Evolutionary conservation across 2,797 vertebrate genomes (phyloP).

Genomic region (Tolypeutes matacus): DNA sequence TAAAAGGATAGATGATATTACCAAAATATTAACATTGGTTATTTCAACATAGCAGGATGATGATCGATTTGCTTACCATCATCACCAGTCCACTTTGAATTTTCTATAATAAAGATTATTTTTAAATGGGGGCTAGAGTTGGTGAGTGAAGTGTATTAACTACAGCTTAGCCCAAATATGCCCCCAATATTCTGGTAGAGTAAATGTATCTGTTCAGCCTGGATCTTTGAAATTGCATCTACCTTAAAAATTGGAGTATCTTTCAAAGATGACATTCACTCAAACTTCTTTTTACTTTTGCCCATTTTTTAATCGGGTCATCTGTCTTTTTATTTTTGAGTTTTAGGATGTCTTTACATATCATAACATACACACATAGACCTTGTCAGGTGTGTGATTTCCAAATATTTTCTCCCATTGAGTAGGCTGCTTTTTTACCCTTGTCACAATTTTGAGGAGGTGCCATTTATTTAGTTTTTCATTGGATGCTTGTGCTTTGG

Average conservation of each 20-base stretch:
- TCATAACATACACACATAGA: too few species aligned
- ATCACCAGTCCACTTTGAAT: neutral
- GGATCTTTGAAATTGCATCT: neutral
- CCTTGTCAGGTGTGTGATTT: too few species aligned
- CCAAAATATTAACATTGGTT: constrained; percentile 79
- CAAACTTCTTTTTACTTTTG: neutral
- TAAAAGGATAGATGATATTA: constrained; percentile 77
- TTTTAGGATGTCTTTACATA: too few species aligned
- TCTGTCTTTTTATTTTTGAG: too few species aligned
- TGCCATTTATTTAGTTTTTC: too few species aligned
- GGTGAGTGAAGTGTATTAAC: neutral
- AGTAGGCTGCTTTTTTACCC: too few species aligned
- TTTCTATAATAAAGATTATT: constrained; percentile 41
- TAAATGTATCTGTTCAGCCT: neutral
- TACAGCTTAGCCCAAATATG: neutral
- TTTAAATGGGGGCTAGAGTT: neutral
- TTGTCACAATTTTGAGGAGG: too few species aligned
- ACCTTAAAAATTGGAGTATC: neutral
- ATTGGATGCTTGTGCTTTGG: too few species aligned
- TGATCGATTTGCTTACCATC: neutral
- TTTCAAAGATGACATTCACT: neutral
- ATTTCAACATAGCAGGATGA: constrained; percentile 51
- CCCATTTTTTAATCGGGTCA: too few species aligned
- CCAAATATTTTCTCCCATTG: too few species aligned
- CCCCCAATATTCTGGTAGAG: neutral